Base-by-base conservation (phyloP, 2,888 invertebrate species). In the Gymnosoma rotundatum region DNA sequence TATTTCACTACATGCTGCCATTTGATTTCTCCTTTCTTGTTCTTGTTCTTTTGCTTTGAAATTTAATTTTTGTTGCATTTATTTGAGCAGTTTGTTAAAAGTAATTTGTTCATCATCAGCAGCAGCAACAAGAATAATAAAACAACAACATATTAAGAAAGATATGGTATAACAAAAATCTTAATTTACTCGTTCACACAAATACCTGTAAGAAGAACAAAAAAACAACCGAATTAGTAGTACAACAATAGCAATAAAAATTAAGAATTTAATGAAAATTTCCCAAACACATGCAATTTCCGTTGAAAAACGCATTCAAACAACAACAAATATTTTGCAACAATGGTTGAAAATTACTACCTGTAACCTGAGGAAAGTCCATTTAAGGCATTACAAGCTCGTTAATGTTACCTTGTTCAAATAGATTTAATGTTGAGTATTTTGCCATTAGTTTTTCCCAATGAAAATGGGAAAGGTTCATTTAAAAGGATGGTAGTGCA, bases 41-140 rank as follows among this genome's bases (percentile, higher is more conserved):
- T 4, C 38, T 32, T 32, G 38, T 67, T 52, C 18, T 54, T 61
- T 54, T 69, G 61, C 50, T 50, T 50, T 10, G 38, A 38, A 50
- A 73, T 61, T 50, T 10, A 50, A 73, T 61, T 54, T 78, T 25
- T 63, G 21, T 70, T 78, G 50, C 61, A 78, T 69, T 76, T 60
- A 76, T 76, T 69, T 70, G 5, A 63, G 61, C 78, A 70, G 54
- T 70, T 78, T 69, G 60, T 61, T 69, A 48, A 45, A 60, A 48
- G 60, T 32, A 72, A 48, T 60, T 72, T 60, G 72, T 73, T 61
- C 61, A 73, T 61, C 72, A 73, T 61, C 72, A 61, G 61, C 72
- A 58, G n/a, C 38, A 73, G 63, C 78, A 60, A 78, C 76, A 82
- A 61, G 86, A 88, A 88, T 86, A 87, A 88, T n/a, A n/a, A n/a